Conservation (phyloP, 1,140 invertebrate species). For the Drosophila dunni region DNA sequence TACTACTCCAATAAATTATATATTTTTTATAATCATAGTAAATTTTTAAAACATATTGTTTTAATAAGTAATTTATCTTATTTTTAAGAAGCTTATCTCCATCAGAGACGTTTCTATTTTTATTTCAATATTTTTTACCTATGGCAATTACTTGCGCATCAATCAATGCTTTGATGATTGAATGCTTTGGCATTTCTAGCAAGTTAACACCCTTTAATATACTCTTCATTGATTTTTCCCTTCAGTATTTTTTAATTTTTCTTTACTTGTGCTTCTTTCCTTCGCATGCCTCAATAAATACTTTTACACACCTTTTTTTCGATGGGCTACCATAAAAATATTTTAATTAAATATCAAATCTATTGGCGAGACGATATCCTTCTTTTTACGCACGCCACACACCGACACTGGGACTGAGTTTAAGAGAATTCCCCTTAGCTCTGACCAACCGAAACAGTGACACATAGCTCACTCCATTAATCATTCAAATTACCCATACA, state of each 20-base stretch:
- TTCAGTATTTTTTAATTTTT: constrained; percentile 36
- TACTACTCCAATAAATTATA: too few species aligned
- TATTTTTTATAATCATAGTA: background rate
- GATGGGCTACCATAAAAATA: constrained; percentile 73
- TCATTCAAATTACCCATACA: constrained; percentile 82
- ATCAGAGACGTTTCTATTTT: too few species aligned
- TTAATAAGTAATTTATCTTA: too few species aligned
- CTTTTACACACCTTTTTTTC: constrained; percentile 44
- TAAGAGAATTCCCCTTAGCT: constrained; percentile 23
- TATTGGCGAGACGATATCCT: constrained; percentile 61
- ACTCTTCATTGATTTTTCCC: background rate
- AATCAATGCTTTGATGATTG: background rate
- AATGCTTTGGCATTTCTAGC: background rate
- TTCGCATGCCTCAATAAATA: constrained; percentile 44
- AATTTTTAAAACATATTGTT: too few species aligned
- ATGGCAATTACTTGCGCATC: background rate
- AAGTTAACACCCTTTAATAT: background rate
- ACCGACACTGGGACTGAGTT: constrained; percentile 26
- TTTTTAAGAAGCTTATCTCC: too few species aligned
- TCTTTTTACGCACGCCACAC: constrained; percentile 51
- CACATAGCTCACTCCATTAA: constrained; percentile 76
- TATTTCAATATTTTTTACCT: background rate
- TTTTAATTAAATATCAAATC: constrained; percentile 80
- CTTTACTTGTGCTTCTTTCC: constrained; percentile 28
- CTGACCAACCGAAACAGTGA: constrained; percentile 72